Evolutionary conservation across 92 coral and sea anemone genomes (phyloP).

Genomic region (Zoanthus gigantus): DNA sequence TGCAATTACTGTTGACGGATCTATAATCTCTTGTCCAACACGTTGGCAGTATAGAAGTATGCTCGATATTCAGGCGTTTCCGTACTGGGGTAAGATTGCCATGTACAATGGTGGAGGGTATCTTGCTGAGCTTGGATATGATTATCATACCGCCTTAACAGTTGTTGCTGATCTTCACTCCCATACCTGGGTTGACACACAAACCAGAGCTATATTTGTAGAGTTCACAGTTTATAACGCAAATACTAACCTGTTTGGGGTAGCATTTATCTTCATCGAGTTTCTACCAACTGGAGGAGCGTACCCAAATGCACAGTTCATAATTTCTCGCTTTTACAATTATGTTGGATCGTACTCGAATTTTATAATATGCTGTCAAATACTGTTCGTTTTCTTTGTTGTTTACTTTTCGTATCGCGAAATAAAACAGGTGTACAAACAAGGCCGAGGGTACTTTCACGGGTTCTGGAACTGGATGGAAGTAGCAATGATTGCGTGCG

Average conservation of each 20-base stretch:
- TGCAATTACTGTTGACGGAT: constrained; percentile 81
- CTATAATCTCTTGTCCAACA: constrained; percentile 84
- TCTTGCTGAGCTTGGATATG: constrained; percentile 91
- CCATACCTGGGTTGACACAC: constrained; percentile 77
- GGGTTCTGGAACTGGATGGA: constrained; percentile 98
- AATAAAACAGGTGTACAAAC: constrained; percentile 76
- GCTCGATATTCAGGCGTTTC: constrained; percentile 84
- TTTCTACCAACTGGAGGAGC: constrained; percentile 91
- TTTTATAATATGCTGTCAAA: constrained; percentile 72
- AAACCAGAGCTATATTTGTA: constrained; percentile 79
- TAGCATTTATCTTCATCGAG: constrained; percentile 87
- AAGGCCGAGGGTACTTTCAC: constrained; percentile 72
- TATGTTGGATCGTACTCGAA: constrained; percentile 72
- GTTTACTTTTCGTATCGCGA: constrained; percentile 91
- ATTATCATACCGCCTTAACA: constrained; percentile 84
- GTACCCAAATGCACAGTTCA: constrained; percentile 72
- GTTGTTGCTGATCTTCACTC: constrained; percentile 92
- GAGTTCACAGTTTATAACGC: constrained; percentile 96
- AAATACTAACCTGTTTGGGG: constrained; percentile 84
- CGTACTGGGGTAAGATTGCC: constrained; percentile 88
- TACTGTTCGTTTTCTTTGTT: constrained; percentile 77
- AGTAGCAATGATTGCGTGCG: constrained; percentile 70
- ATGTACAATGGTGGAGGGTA: constrained; percentile 91
- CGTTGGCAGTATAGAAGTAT: constrained; percentile 82
- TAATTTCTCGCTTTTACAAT: constrained; percentile 80